These are phyloP conservation scores for Cinara cedri DNA, from an alignment of 2,888 invertebrate genomes.

Conservation along the genomic window DNA sequence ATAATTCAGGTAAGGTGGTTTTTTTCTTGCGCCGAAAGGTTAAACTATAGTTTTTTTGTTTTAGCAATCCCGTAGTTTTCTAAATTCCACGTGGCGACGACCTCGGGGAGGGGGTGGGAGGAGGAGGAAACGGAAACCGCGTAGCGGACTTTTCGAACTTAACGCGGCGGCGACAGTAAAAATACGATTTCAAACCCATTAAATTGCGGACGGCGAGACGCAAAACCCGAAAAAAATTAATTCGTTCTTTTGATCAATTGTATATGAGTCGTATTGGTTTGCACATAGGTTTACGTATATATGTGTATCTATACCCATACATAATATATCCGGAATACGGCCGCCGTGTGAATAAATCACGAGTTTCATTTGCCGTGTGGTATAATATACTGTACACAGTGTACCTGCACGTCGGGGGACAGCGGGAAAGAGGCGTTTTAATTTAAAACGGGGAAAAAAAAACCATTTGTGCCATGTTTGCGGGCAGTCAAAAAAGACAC, in stretches of 20 bases:
- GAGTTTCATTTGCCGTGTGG: not conserved
- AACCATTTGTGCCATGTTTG: constrained; percentile 20
- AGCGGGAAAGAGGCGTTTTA: constrained; percentile 5
- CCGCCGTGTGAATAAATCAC: constrained; percentile 23
- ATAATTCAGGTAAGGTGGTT: no score
- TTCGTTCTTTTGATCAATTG: constrained; percentile 24
- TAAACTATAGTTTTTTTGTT: constrained; percentile 8
- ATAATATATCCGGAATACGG: not conserved
- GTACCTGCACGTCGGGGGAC: not conserved
- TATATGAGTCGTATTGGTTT: constrained; percentile 5
- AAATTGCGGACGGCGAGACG: not conserved
- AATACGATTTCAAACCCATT: constrained; percentile 10
- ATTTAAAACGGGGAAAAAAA: constrained; percentile 16
- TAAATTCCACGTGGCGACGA: not conserved
- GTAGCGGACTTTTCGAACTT: not conserved
- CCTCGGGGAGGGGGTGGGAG: not conserved
- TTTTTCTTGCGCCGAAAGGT: constrained; percentile 11
- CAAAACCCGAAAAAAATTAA: not conserved
- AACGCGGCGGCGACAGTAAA: not conserved
- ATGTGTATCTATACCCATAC: not conserved
- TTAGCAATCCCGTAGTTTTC: constrained; percentile 39
- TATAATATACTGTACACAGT: no score
- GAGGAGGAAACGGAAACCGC: not conserved
- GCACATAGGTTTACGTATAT: not conserved
- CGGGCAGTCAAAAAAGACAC: constrained; percentile 1